Conservation (phyloP, 2,797 vertebrate species). For the Manis javanica region DNA sequence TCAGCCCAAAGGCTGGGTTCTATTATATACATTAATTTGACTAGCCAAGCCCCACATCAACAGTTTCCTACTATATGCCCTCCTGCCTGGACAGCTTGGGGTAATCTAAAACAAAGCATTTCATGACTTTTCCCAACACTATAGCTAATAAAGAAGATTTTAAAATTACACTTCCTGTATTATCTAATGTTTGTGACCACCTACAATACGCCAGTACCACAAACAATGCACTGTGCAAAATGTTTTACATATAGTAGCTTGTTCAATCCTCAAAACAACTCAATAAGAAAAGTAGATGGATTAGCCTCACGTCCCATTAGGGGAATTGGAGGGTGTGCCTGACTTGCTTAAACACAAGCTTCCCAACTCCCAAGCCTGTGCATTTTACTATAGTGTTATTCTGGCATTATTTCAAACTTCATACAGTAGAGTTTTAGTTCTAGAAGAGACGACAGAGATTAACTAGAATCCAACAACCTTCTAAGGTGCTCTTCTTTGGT, state of each 20-base stretch:
- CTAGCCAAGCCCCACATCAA: not conserved
- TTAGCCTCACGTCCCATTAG: not conserved
- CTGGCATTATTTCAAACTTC: not conserved
- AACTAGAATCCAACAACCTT: not conserved
- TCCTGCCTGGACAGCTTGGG: not conserved
- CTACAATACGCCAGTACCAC: not conserved
- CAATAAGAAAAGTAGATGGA: not conserved
- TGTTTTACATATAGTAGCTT: not conserved
- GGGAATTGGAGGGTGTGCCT: not conserved
- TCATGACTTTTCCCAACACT: not conserved
- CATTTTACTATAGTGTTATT: not conserved
- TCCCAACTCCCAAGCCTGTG: not conserved
- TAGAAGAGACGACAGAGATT: not conserved
- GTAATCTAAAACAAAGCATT: not conserved
- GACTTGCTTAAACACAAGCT: not conserved
- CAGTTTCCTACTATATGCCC: not conserved
- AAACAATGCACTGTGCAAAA: not conserved
- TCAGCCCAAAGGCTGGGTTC: not conserved
- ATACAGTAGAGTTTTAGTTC: not conserved
- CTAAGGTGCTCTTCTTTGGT: not conserved
- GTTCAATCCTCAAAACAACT: not conserved
- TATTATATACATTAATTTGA: not conserved
- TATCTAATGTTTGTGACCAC: conserved; percentile 23
- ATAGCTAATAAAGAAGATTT: not conserved
- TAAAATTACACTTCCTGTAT: not conserved